These are phyloP conservation scores for Brachyistius frenatus DNA, from an alignment of 2,113 vertebrate genomes.

Conservation along the genomic window DNA sequence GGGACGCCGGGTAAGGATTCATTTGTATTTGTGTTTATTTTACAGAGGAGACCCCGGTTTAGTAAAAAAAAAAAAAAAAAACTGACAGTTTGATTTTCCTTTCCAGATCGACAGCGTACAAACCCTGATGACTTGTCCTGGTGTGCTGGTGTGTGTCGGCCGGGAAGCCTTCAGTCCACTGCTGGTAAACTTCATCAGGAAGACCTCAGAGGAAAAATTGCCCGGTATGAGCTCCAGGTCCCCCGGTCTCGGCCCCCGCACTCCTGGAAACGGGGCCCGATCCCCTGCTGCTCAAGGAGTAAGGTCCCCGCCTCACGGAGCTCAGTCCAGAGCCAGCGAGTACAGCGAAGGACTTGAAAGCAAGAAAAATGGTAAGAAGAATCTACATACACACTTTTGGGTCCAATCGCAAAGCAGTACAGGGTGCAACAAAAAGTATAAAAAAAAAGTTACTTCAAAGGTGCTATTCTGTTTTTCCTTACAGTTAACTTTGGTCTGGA, in stretches of 20 bases:
- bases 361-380: slow-evolving; percentile 78
- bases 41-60: not conserved
- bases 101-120: slow-evolving; percentile 90
- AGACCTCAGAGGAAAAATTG: slow-evolving; percentile 83
- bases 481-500: slow-evolving; percentile 90
- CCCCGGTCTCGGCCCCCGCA: slow-evolving; percentile 64
- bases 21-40: not conserved
- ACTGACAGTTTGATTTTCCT: slow-evolving; percentile 4
- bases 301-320: slow-evolving; percentile 69
- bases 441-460: not conserved
- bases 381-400: not conserved
- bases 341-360: slow-evolving; percentile 83
- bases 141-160: slow-evolving; percentile 88
- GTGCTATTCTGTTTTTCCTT: slow-evolving; percentile 19
- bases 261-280: slow-evolving; percentile 71
- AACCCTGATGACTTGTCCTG: slow-evolving; percentile 86
- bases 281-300: slow-evolving; percentile 67
- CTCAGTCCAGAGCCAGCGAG: slow-evolving; percentile 76
- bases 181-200: slow-evolving; percentile 81
- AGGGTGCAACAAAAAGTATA: not conserved
- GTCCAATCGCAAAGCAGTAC: not conserved
- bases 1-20: slow-evolving; percentile 88
- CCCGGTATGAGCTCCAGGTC: slow-evolving; percentile 79
- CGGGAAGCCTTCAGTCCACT: slow-evolving; percentile 87
- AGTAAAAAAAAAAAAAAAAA: not conserved